These are phyloP conservation scores for Pangasius mekongensis DNA, from an alignment of 2,797 vertebrate species.

Conservation along the genomic window DNA sequence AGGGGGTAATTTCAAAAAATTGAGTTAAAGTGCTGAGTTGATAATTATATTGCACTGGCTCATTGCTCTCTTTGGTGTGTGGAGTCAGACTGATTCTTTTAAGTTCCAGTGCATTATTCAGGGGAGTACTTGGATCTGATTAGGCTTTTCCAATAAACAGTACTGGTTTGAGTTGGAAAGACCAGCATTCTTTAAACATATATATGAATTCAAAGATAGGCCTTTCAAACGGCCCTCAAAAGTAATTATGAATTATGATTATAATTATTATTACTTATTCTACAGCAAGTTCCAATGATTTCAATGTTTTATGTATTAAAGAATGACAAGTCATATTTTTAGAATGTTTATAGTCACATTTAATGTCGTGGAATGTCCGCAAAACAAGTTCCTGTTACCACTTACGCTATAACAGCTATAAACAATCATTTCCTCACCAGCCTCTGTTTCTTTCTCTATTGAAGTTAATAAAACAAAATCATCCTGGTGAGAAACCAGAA, in stretches of 20 bases:
- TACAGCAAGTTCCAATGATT: neutral
- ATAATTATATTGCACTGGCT: neutral
- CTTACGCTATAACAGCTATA: neutral
- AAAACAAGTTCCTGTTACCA: neutral
- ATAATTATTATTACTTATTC: neutral
- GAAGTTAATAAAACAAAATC: too few species aligned
- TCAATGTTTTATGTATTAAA: neutral
- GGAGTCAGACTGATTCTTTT: neutral
- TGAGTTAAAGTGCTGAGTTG: conserved; percentile 32
- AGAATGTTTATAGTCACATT: neutral
- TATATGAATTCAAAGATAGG: neutral
- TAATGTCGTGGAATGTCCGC: neutral
- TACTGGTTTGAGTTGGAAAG: neutral
- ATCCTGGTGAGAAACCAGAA: neutral
- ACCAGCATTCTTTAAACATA: too few species aligned
- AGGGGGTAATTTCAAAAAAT: conserved; percentile 32
- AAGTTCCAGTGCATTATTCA: neutral
- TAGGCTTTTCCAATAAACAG: neutral
- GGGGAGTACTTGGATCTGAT: neutral
- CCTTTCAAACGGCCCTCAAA: neutral
- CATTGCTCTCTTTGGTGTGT: neutral
- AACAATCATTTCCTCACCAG: neutral
- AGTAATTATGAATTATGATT: neutral
- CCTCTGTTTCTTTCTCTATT: neutral
- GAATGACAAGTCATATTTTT: neutral